Evolutionary conservation across 2,113 vertebrate genomes (phyloP).

Genomic region (Aegotheles bennettii): DNA sequence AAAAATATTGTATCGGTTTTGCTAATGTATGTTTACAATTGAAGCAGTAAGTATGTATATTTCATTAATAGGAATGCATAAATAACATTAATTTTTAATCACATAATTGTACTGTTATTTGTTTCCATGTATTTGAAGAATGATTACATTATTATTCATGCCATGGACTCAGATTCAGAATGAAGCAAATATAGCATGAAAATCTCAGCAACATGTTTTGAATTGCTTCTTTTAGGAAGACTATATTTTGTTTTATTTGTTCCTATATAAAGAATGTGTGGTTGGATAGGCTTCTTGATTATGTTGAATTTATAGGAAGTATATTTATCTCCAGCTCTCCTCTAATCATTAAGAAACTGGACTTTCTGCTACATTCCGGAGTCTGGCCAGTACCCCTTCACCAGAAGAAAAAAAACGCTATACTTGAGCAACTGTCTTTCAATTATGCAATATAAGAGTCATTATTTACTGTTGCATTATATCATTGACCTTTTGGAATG

Average conservation of each 20-base stretch:
- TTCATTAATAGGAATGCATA: slow-evolving; percentile 20
- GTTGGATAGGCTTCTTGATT: not conserved
- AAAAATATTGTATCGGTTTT: slow-evolving; percentile 7
- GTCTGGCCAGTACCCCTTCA: not conserved
- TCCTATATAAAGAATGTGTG: not conserved
- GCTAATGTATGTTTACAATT: slow-evolving; percentile 22
- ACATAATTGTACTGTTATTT: slow-evolving; percentile 26
- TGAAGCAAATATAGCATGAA: slow-evolving; percentile 29
- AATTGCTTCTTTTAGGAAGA: slow-evolving; percentile 11
- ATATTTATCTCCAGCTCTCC: not conserved
- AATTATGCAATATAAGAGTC: not conserved
- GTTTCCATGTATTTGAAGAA: slow-evolving; percentile 8
- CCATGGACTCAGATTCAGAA: not conserved
- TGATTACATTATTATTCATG: slow-evolving; percentile 19
- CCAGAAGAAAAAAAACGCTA: not conserved
- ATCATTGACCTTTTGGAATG: not conserved
- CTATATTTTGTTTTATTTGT: not conserved
- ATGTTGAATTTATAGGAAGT: not conserved
- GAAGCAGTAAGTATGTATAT: not conserved
- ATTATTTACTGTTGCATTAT: not conserved
- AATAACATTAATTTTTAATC: slow-evolving; percentile 50
- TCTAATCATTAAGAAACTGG: not conserved
- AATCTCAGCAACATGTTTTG: not conserved
- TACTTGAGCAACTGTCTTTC: not conserved
- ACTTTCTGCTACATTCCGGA: not conserved